Evolutionary conservation across 2,888 invertebrate species (phyloP), one percentile per base, ranked within the genome.

Genomic region (Imbricaverruca yamaguchii): DNA sequence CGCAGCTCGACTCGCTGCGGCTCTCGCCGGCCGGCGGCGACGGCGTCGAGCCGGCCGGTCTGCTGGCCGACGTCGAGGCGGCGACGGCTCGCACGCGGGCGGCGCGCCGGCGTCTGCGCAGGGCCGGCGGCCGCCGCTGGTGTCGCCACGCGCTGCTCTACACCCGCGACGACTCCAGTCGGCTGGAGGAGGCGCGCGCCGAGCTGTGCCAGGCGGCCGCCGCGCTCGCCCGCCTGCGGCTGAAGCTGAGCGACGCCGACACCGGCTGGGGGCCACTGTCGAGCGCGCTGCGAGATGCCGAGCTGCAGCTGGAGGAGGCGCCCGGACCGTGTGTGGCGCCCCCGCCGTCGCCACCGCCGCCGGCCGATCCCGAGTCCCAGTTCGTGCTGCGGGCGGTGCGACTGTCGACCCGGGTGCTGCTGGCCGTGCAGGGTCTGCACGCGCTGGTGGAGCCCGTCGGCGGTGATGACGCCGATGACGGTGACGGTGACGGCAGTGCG

Each of bases 381-480:
- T 25, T 74, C 15, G 74, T 74, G 18, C 6, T 53, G 39, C 53
- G 23, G 6, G 74, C 74, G 15, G 15, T 39, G 8, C 74, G 74
- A 7, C 74, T 74, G 6, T 18, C 74, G 13, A 13, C 23, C 8
- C 74, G 53, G 18, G 18, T 74, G 18, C 74, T 74, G 74, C 53
- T 53, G 53, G 74, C 74, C 74, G 74, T 74, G 53, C 74, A 74
- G 74, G 53, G 74, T 7, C 53, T 74, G 74, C 53, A 74, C 74
- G 15, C 53, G 53, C 53, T 15, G 25, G 74, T 8, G 53, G 53
- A 53, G 53, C 74, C 8, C 21, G 11, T 1, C 13, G 12, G 10
- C 12, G 39, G 39, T 4, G 53, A 74, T 10, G 39, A 53, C 39
- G 11, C 39, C 18, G 25, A 25, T 39, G 39, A 39, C 39, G 39